These are phyloP conservation scores for Scotopteryx bipunctaria DNA, from an alignment of 2,888 invertebrate genomes.

Conservation along the genomic window DNA sequence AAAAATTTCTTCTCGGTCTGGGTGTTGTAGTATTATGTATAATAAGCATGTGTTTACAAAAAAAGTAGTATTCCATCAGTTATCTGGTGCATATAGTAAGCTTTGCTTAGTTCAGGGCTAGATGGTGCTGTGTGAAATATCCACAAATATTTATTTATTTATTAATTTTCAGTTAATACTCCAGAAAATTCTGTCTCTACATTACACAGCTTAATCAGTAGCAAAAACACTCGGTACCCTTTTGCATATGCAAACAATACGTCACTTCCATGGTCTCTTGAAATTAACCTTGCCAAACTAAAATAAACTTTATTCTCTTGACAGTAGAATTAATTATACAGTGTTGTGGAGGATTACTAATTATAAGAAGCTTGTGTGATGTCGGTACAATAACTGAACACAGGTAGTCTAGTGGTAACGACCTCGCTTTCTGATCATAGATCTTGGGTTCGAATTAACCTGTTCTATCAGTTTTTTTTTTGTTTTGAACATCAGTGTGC, in stretches of 20 bases:
- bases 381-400: constrained; percentile 6
- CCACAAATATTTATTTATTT: no score
- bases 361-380: constrained; percentile 9
- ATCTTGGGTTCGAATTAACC: no score
- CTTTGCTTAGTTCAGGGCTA: no score
- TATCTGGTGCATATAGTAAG: no score
- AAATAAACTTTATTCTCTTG: neutral
- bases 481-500: no score
- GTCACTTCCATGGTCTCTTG: constrained; percentile 54
- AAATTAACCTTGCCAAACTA: constrained; percentile 7
- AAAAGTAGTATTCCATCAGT: no score
- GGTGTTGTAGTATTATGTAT: no score
- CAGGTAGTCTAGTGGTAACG: neutral
- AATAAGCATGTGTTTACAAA: no score
- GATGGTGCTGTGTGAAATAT: no score
- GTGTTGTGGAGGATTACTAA: constrained; percentile 3
- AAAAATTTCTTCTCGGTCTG: no score
- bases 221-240: constrained; percentile 74
- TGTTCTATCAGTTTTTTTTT: no score
- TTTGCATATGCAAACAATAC: constrained; percentile 77
- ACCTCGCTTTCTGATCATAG: no score
- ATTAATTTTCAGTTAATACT: neutral
- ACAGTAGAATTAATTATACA: neutral
- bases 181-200: constrained; percentile 44
- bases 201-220: constrained; percentile 70